A percentile compares a stretch with the other conserved stretches of the same genome.
Evolutionary conservation across 2,888 invertebrate species (phyloP).

Genomic region (Cataglyphis albicans): DNA sequence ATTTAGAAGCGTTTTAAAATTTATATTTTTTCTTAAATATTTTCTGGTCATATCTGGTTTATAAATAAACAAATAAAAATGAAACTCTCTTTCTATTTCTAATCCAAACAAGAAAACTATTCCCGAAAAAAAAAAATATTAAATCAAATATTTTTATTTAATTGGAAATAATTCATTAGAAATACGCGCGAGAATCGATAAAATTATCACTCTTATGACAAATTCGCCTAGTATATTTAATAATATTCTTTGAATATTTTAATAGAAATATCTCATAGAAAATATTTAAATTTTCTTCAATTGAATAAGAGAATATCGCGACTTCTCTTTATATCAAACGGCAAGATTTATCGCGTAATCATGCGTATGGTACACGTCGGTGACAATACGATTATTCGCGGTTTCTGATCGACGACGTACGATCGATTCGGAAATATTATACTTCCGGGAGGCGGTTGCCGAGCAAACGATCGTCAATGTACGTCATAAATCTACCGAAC

Average conservation of each 20-base stretch:
- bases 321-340: slow-evolving; percentile 19
- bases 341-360: slow-evolving; percentile 71
- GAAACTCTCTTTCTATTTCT: neutral
- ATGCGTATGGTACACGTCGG: slow-evolving; percentile 64
- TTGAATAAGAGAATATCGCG: slow-evolving; percentile 4
- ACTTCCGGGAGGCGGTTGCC: slow-evolving; percentile 65
- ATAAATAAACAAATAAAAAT: neutral
- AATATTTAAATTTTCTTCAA: slow-evolving; percentile 22
- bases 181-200: neutral
- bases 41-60: neutral
- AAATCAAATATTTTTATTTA: neutral
- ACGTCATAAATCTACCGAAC: slow-evolving; percentile 71
- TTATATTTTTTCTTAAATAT: neutral
- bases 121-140: neutral
- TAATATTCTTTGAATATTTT: slow-evolving; percentile 1
- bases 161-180: neutral
- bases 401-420: slow-evolving; percentile 68
- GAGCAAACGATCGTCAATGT: slow-evolving; percentile 72
- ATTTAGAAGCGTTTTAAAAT: neutral
- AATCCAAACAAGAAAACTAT: neutral
- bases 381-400: slow-evolving; percentile 67
- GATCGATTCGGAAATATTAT: slow-evolving; percentile 75
- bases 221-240: neutral
- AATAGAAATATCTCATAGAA: neutral
- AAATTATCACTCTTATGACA: neutral